A percentile compares a stretch with the other conserved stretches of the same genome.
These are phyloP conservation scores for Acanthopagrus latus DNA, from an alignment of 2,797 vertebrate species.

Conservation along the genomic window DNA sequence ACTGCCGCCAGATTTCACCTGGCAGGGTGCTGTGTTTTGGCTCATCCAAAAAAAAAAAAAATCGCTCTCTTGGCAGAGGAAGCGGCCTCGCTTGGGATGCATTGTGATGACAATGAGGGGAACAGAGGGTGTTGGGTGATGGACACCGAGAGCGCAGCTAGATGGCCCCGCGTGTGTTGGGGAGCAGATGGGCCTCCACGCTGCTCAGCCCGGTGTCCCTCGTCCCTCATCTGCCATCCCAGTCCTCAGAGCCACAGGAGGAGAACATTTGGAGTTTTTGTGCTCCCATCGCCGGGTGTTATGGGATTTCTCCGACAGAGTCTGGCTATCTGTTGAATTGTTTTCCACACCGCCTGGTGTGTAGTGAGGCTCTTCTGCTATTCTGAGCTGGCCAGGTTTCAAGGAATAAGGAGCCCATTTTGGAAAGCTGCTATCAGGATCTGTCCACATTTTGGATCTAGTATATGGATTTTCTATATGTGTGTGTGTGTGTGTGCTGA, in stretches of 20 bases:
- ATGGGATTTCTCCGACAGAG: conserved; percentile 49
- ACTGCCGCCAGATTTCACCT: conserved; percentile 69
- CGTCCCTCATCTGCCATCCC: conserved; percentile 64
- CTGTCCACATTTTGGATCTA: neutral
- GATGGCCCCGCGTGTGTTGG: conserved; percentile 45
- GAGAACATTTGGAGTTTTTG: conserved; percentile 63
- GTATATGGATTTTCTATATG: neutral
- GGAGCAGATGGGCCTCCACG: conserved; percentile 77
- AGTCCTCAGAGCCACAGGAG: conserved; percentile 50
- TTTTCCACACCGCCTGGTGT: conserved; percentile 46
- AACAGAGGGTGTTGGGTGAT: conserved; percentile 63
- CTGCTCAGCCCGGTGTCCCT: conserved; percentile 63
- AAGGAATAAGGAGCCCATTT: conserved; percentile 14
- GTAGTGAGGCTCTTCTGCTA: conserved; percentile 40
- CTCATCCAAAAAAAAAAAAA: conserved; percentile 37
- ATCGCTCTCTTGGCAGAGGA: conserved; percentile 58
- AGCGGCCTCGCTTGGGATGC: conserved; percentile 40
- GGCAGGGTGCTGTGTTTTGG: conserved; percentile 58
- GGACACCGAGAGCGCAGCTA: conserved; percentile 37
- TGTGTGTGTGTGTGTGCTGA: neutral
- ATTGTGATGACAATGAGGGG: conserved; percentile 61
- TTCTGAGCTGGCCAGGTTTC: conserved; percentile 49
- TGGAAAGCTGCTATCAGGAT: conserved; percentile 30
- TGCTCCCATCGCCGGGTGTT: conserved; percentile 24
- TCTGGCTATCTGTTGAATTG: conserved; percentile 64